A percentile compares a stretch with the other conserved stretches of the same genome.
phyloP scores from a whole-genome alignment of 2,797 vertebrate species.

The Manis javanica region DNA sequence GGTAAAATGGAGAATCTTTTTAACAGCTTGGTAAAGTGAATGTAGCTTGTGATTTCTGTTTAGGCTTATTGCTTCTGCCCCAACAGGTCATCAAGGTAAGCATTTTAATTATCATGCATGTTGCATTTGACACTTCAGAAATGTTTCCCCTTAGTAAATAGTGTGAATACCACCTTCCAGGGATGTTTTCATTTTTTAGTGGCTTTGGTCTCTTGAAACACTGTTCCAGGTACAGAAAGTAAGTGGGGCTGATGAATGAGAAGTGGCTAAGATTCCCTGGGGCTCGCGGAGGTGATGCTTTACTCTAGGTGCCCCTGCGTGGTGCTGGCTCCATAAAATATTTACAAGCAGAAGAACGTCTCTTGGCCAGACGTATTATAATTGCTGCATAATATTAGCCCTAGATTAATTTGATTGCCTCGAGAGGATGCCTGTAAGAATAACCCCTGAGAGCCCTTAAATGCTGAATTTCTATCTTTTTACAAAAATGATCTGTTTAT shows the following conservation, averaged over 20 bases:
- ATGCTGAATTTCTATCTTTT: slow-evolving; percentile 63
- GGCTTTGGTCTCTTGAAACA: slow-evolving; percentile 30
- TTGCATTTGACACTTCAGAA: slow-evolving; percentile 38
- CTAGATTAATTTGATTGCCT: slow-evolving; percentile 21
- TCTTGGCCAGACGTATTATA: slow-evolving; percentile 56
- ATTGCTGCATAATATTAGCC: slow-evolving; percentile 57
- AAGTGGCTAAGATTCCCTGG: slow-evolving; percentile 52
- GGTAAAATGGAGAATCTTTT: slow-evolving; percentile 87
- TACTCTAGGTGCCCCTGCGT: slow-evolving; percentile 6
- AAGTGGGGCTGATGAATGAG: slow-evolving; percentile 58
- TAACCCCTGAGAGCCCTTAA: slow-evolving; percentile 61
- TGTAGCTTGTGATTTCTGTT: slow-evolving; percentile 49
- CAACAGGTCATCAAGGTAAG: slow-evolving; percentile 67
- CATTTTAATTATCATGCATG: not conserved
- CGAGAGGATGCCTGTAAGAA: not conserved
- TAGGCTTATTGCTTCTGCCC: slow-evolving; percentile 55
- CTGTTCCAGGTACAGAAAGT: slow-evolving; percentile 15
- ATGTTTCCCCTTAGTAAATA: slow-evolving; percentile 37
- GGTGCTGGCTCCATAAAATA: slow-evolving; percentile 35
- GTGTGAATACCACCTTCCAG: not conserved
- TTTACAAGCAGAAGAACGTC: slow-evolving; percentile 34
- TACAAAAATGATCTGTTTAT: slow-evolving; percentile 53
- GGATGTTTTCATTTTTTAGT: slow-evolving; percentile 58
- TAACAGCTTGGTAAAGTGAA: not conserved
- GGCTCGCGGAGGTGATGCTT: slow-evolving; percentile 29